A percentile compares a stretch with the other conserved stretches of the same genome.
phyloP scores from a whole-genome alignment of 2,888 invertebrate species.

The Ryuthela nishihirai region DNA sequence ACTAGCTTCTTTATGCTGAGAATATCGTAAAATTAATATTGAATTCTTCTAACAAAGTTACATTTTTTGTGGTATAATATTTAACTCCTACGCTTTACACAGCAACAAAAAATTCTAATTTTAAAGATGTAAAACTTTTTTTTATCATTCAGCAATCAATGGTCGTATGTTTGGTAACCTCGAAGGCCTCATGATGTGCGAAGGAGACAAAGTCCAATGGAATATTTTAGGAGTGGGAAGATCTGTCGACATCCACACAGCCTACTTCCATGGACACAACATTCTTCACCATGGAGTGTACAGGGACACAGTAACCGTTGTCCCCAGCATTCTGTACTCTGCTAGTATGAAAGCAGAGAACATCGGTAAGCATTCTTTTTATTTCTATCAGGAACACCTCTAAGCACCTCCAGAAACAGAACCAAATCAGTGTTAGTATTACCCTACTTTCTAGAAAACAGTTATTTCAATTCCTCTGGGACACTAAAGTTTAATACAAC shows the following conservation, averaged over 20 bases:
- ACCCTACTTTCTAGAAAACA: too few species aligned
- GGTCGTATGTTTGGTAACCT: constrained; percentile 33
- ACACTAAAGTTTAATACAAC: neutral
- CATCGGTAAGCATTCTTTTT: constrained; percentile 17
- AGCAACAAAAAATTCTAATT: too few species aligned
- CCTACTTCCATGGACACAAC: constrained; percentile 42
- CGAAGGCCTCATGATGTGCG: constrained; percentile 29
- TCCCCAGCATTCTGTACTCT: constrained; percentile 37
- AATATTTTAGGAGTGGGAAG: constrained; percentile 42
- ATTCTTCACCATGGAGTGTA: constrained; percentile 28
- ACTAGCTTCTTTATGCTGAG: too few species aligned
- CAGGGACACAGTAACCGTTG: constrained; percentile 36
- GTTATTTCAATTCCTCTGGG: too few species aligned
- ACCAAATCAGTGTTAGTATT: too few species aligned
- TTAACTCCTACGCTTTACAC: too few species aligned
- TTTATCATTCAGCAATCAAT: constrained; percentile 22
- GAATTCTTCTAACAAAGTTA: too few species aligned
- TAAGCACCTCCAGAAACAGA: too few species aligned
- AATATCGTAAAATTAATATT: too few species aligned
- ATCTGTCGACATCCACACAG: constrained; percentile 38
- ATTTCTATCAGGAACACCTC: too few species aligned
- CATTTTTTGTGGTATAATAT: too few species aligned
- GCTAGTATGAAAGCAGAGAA: constrained; percentile 37
- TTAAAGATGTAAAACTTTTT: too few species aligned
- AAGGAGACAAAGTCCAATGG: constrained; percentile 28